Conservation (phyloP, 2,797 vertebrate species). For the Cephalopachus bancanus region DNA sequence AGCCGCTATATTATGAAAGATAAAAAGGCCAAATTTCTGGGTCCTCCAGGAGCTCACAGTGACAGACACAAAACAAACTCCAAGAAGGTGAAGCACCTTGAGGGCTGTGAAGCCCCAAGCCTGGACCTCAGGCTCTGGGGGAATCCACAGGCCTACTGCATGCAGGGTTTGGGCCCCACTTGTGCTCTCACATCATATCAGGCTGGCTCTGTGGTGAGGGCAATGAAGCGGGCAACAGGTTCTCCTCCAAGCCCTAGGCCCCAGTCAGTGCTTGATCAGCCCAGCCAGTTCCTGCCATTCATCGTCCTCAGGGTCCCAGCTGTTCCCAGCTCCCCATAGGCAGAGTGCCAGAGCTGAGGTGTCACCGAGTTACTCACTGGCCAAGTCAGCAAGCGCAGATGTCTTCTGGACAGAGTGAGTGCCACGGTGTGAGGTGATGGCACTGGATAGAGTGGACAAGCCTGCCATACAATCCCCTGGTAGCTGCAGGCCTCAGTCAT, state of each 20-base stretch:
- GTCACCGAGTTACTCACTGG: constrained; percentile 24
- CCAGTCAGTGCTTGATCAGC: not conserved
- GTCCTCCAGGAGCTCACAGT: not conserved
- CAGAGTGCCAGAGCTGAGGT: not conserved
- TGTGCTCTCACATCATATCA: not conserved
- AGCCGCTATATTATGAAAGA: not conserved
- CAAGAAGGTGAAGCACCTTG: not conserved
- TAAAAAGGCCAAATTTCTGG: not conserved
- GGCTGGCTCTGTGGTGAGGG: not conserved
- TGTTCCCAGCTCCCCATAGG: not conserved
- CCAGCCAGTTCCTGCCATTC: not conserved
- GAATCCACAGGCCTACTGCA: not conserved
- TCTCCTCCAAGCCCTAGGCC: not conserved
- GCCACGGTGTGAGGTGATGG: fast-evolving
- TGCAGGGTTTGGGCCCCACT: not conserved
- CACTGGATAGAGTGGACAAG: not conserved
- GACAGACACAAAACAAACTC: constrained; percentile 12
- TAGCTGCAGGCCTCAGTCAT: not conserved
- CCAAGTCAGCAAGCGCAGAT: constrained; percentile 9
- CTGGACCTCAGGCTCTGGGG: not conserved
- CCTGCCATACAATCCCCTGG: not conserved
- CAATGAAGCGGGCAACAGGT: not conserved
- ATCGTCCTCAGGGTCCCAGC: not conserved
- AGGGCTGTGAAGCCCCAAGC: not conserved
- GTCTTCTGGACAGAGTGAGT: not conserved